Percentiles rank a stretch among this genome's conserved stretches.
Evolutionary conservation across 1,140 invertebrate species (phyloP).

Genomic region (Eciton burchellii): DNA sequence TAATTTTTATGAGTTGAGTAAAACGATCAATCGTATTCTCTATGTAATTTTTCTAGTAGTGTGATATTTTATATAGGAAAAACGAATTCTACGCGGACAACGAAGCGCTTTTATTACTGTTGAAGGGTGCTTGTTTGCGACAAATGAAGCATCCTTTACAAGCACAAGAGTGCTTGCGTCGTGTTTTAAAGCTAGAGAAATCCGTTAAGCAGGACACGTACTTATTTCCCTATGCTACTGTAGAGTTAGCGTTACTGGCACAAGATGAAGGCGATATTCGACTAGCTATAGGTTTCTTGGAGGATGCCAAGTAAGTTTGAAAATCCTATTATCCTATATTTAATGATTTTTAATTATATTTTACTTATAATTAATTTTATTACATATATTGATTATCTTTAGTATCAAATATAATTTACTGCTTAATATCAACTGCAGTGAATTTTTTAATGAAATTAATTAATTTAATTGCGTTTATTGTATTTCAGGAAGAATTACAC

Average conservation of each 20-base stretch:
- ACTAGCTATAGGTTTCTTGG: slow-evolving; percentile 90
- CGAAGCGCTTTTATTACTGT: slow-evolving; percentile 90
- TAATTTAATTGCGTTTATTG: slow-evolving; percentile 6
- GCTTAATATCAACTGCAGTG: too few species aligned
- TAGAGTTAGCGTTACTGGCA: slow-evolving; percentile 94
- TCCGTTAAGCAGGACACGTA: slow-evolving; percentile 94
- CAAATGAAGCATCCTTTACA: slow-evolving; percentile 90
- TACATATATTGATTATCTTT: too few species aligned
- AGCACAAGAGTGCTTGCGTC: slow-evolving; percentile 91
- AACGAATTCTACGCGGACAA: slow-evolving; percentile 91
- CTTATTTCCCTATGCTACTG: slow-evolving; percentile 93
- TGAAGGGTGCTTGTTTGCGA: slow-evolving; percentile 94
- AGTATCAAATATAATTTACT: too few species aligned
- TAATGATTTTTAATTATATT: background rate
- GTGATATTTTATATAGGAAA: slow-evolving; percentile 77
- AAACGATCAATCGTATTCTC: background rate
- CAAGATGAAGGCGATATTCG: slow-evolving; percentile 88
- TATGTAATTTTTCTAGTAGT: background rate
- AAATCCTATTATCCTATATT: background rate
- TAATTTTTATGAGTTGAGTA: too few species aligned
- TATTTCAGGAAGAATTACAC: slow-evolving; percentile 92
- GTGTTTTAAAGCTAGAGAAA: slow-evolving; percentile 90
- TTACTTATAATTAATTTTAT: background rate
- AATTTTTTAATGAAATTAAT: background rate
- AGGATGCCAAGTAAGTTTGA: slow-evolving; percentile 92